Conservation (phyloP, 2,888 invertebrate genomes). For the Alitta virens region DNA sequence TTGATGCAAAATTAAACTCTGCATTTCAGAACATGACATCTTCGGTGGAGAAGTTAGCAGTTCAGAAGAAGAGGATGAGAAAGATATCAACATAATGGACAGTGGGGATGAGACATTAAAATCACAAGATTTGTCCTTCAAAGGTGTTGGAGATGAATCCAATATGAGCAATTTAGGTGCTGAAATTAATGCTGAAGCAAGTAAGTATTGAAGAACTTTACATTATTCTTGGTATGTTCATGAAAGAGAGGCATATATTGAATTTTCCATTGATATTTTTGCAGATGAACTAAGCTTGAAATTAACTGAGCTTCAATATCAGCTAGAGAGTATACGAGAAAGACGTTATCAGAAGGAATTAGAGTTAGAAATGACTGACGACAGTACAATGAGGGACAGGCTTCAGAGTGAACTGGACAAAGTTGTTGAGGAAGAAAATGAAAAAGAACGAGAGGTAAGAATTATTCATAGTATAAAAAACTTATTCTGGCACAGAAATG, state of each 20-base stretch:
- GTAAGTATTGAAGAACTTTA: neutral
- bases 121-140: slow-evolving; percentile 11
- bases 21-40: slow-evolving; percentile 73
- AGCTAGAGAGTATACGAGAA: slow-evolving; percentile 68
- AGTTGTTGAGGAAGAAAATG: slow-evolving; percentile 14
- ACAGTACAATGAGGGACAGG: slow-evolving; percentile 3
- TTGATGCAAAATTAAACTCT: neutral
- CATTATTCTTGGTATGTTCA: too few relatives aligned
- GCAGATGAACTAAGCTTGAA: slow-evolving; percentile 58
- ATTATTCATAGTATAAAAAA: neutral
- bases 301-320: slow-evolving; percentile 71
- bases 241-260: too few relatives aligned
- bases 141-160: slow-evolving; percentile 2
- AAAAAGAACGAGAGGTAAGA: slow-evolving; percentile 10
- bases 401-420: slow-evolving; percentile 11
- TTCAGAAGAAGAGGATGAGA: slow-evolving; percentile 72
- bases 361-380: slow-evolving; percentile 18
- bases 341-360: slow-evolving; percentile 73
- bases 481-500: neutral
- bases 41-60: slow-evolving; percentile 86
- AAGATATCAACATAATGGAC: slow-evolving; percentile 69
- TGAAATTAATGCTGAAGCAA: neutral
- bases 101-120: slow-evolving; percentile 63
- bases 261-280: slow-evolving; percentile 16
- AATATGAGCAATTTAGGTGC: neutral